A percentile compares a stretch with the other conserved stretches of the same genome.
Conservation (phyloP, 2,113 vertebrate species). For the Poecile atricapillus region DNA sequence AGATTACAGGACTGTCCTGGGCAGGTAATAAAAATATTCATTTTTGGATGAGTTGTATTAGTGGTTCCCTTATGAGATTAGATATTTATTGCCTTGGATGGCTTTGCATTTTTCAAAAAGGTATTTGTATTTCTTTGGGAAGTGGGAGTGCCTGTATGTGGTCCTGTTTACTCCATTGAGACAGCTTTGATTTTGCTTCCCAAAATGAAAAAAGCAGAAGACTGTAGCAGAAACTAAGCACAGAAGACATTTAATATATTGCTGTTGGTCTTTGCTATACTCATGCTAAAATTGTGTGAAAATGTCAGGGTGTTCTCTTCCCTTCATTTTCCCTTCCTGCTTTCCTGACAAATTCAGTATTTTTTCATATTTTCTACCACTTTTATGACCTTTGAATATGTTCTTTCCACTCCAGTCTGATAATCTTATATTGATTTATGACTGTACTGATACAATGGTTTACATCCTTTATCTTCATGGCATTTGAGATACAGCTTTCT, state of each 20-base stretch:
- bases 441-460: background rate
- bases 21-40: background rate
- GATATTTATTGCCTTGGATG: background rate
- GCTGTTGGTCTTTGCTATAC: background rate
- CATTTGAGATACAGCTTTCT: background rate
- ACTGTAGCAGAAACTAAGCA: background rate
- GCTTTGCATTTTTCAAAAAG: slow-evolving; percentile 5
- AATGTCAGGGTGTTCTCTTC: background rate
- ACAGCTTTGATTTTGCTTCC: background rate
- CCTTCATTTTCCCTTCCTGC: background rate
- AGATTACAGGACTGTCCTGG: background rate
- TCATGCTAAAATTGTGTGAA: background rate
- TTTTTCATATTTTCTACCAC: background rate
- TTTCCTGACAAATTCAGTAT: background rate
- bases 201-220: background rate
- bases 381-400: background rate
- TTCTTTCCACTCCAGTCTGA: background rate
- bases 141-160: background rate
- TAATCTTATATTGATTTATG: background rate
- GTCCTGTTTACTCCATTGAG: background rate
- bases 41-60: background rate
- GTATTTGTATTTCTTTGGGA: background rate
- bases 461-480: background rate
- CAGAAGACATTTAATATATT: background rate
- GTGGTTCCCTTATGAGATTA: background rate